Conservation (phyloP, 2,113 vertebrate species). For the Gavialis gangeticus region DNA sequence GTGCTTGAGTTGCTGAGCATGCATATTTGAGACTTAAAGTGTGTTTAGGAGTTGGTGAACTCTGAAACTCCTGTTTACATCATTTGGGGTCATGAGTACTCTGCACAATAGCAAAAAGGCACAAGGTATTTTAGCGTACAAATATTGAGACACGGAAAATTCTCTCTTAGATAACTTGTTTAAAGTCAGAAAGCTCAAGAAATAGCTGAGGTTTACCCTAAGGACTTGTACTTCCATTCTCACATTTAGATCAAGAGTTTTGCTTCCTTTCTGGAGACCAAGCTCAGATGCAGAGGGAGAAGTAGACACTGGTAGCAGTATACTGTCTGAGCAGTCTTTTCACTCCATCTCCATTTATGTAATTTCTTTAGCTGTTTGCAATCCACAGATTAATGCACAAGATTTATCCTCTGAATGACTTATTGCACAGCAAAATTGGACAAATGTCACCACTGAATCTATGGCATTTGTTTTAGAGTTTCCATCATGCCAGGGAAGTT, state of each 20-base stretch:
- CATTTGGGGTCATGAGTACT: background rate
- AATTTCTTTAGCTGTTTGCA: too few relatives aligned
- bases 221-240: background rate
- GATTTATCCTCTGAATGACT: too few relatives aligned
- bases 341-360: too few relatives aligned
- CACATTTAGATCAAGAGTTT: background rate
- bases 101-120: background rate
- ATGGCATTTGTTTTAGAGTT: too few relatives aligned
- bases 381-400: too few relatives aligned
- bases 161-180: background rate
- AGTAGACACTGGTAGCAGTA: too few relatives aligned
- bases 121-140: background rate
- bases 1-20: background rate
- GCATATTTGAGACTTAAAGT: too few relatives aligned
- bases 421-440: too few relatives aligned
- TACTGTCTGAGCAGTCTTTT: too few relatives aligned
- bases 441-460: too few relatives aligned
- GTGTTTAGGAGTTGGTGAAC: too few relatives aligned
- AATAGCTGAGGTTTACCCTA: background rate
- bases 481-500: too few relatives aligned
- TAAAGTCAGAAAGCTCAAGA: background rate
- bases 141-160: background rate
- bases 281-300: background rate
- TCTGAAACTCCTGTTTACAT: background rate
- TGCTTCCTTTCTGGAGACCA: background rate